Conservation (phyloP, 2,797 vertebrate genomes). For the Tokudaia muenninki region DNA sequence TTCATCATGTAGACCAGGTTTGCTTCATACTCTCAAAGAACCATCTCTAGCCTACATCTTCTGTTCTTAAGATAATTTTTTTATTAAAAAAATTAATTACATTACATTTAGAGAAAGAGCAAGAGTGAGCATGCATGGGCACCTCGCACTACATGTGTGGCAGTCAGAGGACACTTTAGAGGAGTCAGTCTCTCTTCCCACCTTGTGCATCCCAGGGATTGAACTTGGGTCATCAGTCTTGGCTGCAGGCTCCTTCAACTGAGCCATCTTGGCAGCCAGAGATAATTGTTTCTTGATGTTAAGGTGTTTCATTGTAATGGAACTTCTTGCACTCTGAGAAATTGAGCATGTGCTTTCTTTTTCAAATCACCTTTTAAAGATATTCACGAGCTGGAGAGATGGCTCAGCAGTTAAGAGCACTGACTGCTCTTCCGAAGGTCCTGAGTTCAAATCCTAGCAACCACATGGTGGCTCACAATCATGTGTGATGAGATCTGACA, state of each 20-base stretch:
- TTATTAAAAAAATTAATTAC: not conserved
- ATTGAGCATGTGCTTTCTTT: conserved; percentile 30
- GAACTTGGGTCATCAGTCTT: not conserved
- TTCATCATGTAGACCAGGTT: not conserved
- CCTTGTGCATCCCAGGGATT: not conserved
- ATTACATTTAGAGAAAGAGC: not conserved
- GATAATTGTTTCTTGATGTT: not conserved
- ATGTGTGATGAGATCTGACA: no score
- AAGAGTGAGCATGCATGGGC: not conserved
- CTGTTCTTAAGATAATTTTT: not conserved
- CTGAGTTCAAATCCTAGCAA: no score
- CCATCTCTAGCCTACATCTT: not conserved
- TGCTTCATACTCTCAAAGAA: not conserved
- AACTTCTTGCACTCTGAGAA: conserved; percentile 3
- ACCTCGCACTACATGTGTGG: not conserved
- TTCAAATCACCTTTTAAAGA: conserved; percentile 24
- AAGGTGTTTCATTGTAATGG: not conserved
- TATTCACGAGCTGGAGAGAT: not conserved
- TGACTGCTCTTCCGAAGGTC: no score
- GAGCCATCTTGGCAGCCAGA: not conserved
- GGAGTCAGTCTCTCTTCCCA: not conserved
- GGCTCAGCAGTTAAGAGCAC: no score
- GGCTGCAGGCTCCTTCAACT: not conserved
- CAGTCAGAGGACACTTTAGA: not conserved
- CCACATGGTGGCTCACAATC: no score